Evolutionary conservation across 2,797 vertebrate species (phyloP).

Genomic region (Manis javanica): DNA sequence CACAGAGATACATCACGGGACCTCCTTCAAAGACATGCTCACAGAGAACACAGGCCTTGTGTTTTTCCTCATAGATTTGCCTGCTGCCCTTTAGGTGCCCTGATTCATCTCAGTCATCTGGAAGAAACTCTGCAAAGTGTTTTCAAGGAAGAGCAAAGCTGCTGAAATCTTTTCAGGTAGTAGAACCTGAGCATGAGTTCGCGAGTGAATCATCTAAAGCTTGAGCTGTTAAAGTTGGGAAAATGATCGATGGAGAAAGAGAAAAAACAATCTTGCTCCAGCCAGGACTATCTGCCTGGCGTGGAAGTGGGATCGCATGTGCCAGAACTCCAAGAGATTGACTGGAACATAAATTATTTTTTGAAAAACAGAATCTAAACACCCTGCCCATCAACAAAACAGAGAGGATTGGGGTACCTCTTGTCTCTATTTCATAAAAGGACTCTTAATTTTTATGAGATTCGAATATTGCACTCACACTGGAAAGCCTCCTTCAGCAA

Average conservation of each 20-base stretch:
- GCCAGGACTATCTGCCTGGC: background rate
- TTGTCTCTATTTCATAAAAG: background rate
- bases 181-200: background rate
- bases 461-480: background rate
- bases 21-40: accelerated
- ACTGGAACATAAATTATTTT: background rate
- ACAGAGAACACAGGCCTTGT: background rate
- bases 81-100: accelerated
- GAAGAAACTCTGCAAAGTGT: background rate
- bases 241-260: background rate
- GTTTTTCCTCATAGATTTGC: background rate
- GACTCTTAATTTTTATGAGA: background rate
- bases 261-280: background rate
- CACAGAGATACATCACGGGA: background rate
- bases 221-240: background rate
- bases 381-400: background rate
- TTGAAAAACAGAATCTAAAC: background rate
- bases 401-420: background rate
- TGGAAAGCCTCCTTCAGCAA: background rate
- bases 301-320: background rate
- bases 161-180: background rate
- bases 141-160: background rate
- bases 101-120: too few relatives aligned
- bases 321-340: background rate
- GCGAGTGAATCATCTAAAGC: background rate